Percentiles rank a stretch among this genome's conserved stretches.
Evolutionary conservation across 1,140 invertebrate species (phyloP).

Genomic region (Drosophila repleta): DNA sequence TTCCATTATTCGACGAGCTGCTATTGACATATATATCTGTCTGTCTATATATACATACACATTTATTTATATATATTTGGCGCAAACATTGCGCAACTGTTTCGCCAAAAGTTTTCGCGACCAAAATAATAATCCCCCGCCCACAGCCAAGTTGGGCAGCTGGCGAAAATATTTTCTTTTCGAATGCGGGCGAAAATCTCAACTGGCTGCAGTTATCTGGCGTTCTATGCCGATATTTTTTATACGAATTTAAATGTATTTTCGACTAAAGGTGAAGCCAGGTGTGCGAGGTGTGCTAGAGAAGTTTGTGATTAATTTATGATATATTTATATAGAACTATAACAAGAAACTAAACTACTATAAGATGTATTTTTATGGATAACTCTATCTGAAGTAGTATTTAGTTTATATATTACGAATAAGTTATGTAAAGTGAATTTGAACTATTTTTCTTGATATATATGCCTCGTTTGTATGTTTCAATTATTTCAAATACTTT

Average conservation of each 20-base stretch:
- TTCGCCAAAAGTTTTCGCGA: conserved; percentile 29
- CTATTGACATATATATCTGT: conserved; percentile 26
- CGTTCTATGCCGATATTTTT: conserved; percentile 25
- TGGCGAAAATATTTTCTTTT: conserved; percentile 36
- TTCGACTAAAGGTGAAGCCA: not conserved
- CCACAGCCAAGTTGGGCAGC: not conserved
- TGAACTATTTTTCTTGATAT: too few relatives aligned
- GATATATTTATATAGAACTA: too few relatives aligned
- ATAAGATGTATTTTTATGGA: too few relatives aligned
- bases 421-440: too few relatives aligned
- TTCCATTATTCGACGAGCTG: conserved; percentile 28
- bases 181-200: conserved; percentile 36
- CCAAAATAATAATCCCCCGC: conserved; percentile 34
- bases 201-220: conserved; percentile 32
- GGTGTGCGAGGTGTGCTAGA: conserved; percentile 8
- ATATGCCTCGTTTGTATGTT: not conserved
- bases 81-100: conserved; percentile 34
- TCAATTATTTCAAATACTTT: conserved; percentile 14
- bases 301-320: not conserved
- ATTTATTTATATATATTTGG: not conserved
- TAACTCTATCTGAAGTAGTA: too few relatives aligned
- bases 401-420: too few relatives aligned
- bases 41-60: not conserved
- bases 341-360: too few relatives aligned
- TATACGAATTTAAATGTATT: conserved; percentile 19